Percentiles rank a stretch among this genome's conserved stretches.
Conservation (phyloP, 1,140 invertebrate species). For the Bombus pyrosoma region DNA sequence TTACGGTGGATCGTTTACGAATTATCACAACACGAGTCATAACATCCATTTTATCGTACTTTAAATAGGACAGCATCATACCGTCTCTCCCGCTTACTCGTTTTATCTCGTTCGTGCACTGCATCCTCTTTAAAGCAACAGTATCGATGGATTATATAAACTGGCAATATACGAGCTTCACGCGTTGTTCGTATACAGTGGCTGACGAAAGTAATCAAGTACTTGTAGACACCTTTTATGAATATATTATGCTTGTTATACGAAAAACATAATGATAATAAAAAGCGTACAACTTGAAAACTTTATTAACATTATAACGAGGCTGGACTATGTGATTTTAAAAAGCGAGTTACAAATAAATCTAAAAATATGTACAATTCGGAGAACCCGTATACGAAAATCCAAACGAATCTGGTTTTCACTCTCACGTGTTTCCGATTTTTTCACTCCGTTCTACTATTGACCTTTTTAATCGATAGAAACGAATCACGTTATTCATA, state of each 20-base stretch:
- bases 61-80: constrained; percentile 33
- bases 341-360: neutral
- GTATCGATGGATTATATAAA: constrained; percentile 54
- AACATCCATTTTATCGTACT: constrained; percentile 24
- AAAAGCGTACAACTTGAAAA: neutral
- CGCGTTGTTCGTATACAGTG: neutral
- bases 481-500: neutral
- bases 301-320: neutral
- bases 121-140: constrained; percentile 24
- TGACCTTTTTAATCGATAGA: neutral
- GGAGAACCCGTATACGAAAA: neutral
- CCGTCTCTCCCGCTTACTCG: neutral
- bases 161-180: neutral
- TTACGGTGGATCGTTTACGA: neutral
- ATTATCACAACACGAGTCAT: neutral
- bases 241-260: neutral
- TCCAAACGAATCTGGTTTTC: neutral
- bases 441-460: too few species aligned
- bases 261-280: too few species aligned
- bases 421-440: neutral
- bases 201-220: neutral
- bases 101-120: constrained; percentile 31
- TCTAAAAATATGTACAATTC: neutral
- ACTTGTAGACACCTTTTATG: neutral
- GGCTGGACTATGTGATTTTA: neutral